phyloP scores from a whole-genome alignment of 1,140 invertebrate genomes.

The Leucophenga varia region DNA sequence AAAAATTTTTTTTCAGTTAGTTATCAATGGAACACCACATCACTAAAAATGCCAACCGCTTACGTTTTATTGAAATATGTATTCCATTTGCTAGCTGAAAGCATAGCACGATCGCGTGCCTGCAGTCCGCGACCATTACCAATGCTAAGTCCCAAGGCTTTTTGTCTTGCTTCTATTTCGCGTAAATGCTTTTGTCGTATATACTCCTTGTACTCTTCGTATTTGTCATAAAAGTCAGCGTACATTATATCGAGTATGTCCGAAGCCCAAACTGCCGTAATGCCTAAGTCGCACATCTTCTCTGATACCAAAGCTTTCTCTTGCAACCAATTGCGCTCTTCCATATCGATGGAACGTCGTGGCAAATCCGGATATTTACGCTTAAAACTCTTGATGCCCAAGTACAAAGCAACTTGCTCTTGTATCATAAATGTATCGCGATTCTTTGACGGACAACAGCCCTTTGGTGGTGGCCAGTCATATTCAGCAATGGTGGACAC shows the following conservation, averaged over 20 bases:
- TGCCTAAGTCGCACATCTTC: slow-evolving; percentile 87
- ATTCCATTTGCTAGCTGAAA: slow-evolving; percentile 88
- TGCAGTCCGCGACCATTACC: slow-evolving; percentile 65
- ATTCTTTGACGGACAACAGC: slow-evolving; percentile 63
- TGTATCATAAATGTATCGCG: slow-evolving; percentile 82
- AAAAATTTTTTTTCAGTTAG: neutral
- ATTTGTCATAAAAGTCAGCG: slow-evolving; percentile 92
- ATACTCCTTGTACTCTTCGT: slow-evolving; percentile 86
- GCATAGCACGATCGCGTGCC: slow-evolving; percentile 81
- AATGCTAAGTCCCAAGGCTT: slow-evolving; percentile 60
- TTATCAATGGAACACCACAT: too few species aligned
- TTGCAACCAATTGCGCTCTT: slow-evolving; percentile 85
- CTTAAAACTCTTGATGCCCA: slow-evolving; percentile 94
- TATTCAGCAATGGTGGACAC: slow-evolving; percentile 91
- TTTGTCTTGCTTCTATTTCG: slow-evolving; percentile 52
- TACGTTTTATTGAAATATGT: slow-evolving; percentile 74
- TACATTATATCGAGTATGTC: slow-evolving; percentile 95
- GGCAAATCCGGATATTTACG: slow-evolving; percentile 90
- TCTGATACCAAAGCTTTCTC: slow-evolving; percentile 85
- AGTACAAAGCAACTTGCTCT: slow-evolving; percentile 83
- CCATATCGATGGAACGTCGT: slow-evolving; percentile 80
- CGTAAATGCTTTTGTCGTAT: slow-evolving; percentile 72
- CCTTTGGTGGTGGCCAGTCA: slow-evolving; percentile 77
- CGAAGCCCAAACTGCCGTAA: slow-evolving; percentile 86
- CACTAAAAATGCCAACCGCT: slow-evolving; percentile 11